Evolutionary conservation across 2,888 invertebrate species (phyloP).

Genomic region (Tenthredo amoena): DNA sequence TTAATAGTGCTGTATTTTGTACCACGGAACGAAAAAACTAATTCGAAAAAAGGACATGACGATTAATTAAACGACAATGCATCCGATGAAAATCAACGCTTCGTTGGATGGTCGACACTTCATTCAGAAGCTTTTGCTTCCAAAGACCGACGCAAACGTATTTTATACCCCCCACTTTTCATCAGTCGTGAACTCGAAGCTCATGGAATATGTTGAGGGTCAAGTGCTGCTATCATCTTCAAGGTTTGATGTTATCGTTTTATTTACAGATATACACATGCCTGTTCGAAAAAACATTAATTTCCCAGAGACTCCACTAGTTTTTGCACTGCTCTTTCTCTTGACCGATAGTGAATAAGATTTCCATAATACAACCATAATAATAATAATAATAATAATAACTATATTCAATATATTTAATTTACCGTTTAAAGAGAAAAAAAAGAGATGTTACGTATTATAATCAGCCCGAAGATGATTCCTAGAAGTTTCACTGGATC

Average conservation of each 20-base stretch:
- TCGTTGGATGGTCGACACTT: not conserved
- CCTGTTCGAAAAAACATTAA: not conserved
- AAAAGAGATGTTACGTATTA: not conserved
- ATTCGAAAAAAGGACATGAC: not conserved
- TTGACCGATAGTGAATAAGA: not conserved
- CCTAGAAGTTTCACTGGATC: not conserved
- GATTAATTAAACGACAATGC: not conserved
- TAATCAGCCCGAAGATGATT: not conserved
- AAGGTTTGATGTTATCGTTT: not conserved
- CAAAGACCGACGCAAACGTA: not conserved
- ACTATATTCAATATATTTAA: not conserved
- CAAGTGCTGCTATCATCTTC: not conserved
- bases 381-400: too few relatives aligned
- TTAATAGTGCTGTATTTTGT: not conserved
- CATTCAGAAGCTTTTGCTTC: not conserved
- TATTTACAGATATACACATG: too few relatives aligned
- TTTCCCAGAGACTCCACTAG: not conserved
- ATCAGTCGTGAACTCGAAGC: not conserved
- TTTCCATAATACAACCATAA: not conserved
- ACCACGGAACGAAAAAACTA: not conserved
- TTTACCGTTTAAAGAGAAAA: not conserved
- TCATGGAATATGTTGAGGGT: not conserved
- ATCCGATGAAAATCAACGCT: not conserved
- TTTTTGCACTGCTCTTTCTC: not conserved
- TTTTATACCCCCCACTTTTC: conserved; percentile 2